A percentile compares a stretch with the other conserved stretches of the same genome.
Evolutionary conservation across 2,888 invertebrate genomes (phyloP).

Genomic region (Hemistola chrysoprasaria): DNA sequence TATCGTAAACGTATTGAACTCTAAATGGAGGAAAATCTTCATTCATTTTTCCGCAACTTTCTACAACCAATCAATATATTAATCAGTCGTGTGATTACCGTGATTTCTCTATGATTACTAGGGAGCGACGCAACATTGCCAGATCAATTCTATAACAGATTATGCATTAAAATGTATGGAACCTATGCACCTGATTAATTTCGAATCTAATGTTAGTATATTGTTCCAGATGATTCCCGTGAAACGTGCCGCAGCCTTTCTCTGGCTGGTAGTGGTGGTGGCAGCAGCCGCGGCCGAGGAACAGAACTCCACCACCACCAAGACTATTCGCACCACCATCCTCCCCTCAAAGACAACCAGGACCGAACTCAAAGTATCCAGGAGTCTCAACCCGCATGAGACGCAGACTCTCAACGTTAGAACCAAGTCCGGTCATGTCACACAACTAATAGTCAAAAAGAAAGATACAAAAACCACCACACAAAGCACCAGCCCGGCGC

Average conservation of each 20-base stretch:
- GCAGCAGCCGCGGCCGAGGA: constrained; percentile 52
- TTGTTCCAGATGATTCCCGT: constrained; percentile 77
- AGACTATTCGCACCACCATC: constrained; percentile 69
- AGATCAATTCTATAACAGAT: constrained; percentile 17
- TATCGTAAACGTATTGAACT: neutral
- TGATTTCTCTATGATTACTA: constrained; percentile 22
- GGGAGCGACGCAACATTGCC: constrained; percentile 21
- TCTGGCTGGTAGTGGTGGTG: constrained; percentile 57
- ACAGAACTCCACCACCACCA: constrained; percentile 65
- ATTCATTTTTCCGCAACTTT: constrained; percentile 23
- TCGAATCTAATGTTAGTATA: constrained; percentile 2
- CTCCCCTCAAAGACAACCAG: constrained; percentile 84
- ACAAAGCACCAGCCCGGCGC: constrained; percentile 46
- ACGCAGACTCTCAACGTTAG: constrained; percentile 90
- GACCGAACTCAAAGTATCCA: constrained; percentile 88
- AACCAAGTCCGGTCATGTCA: constrained; percentile 88
- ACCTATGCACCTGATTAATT: too few species aligned
- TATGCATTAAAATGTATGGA: constrained; percentile 6
- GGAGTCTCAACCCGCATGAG: constrained; percentile 89
- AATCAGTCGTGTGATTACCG: constrained; percentile 20
- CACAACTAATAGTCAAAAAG: constrained; percentile 89
- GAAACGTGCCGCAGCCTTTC: constrained; percentile 61
- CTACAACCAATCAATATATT: constrained; percentile 26
- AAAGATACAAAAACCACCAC: constrained; percentile 79
- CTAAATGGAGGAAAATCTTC: neutral